phyloP scores from a whole-genome alignment of 2,888 invertebrate genomes.

The Lycophotia porphyrea region DNA sequence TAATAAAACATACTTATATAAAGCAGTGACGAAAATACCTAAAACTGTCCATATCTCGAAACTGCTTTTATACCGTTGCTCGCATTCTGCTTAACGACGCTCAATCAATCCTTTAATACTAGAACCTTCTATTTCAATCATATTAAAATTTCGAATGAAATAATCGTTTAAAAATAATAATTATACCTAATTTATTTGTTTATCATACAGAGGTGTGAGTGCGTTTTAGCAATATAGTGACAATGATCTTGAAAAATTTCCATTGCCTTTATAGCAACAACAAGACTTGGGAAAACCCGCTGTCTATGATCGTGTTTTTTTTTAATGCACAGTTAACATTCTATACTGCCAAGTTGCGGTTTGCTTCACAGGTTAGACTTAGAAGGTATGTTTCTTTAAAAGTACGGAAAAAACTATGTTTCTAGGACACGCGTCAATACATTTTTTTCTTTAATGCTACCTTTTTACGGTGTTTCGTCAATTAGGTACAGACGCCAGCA shows the following conservation, averaged over 20 bases:
- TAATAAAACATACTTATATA: no score
- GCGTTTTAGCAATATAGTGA: constrained; percentile 32
- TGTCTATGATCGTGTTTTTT: constrained; percentile 30
- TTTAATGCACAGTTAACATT: constrained; percentile 40
- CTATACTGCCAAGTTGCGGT: constrained; percentile 46
- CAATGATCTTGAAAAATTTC: constrained; percentile 57
- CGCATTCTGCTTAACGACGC: no score
- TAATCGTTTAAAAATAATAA: background rate
- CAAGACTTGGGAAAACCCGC: constrained; percentile 49
- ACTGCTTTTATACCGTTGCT: no score
- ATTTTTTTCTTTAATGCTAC: background rate
- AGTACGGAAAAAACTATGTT: constrained; percentile 18
- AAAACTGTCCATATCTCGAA: no score
- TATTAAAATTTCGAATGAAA: background rate
- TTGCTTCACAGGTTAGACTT: constrained; percentile 6
- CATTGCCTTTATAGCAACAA: constrained; percentile 33
- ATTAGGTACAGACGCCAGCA: background rate
- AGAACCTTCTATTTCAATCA: constrained; percentile 11
- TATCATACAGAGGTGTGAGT: background rate
- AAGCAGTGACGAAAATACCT: no score
- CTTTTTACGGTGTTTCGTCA: background rate
- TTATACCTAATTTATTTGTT: constrained; percentile 7
- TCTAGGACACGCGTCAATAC: constrained; percentile 23
- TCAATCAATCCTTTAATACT: no score
- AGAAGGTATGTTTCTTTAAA: constrained; percentile 5